Conservation (phyloP, 2,113 vertebrate genomes). For the Psettodes erumei region DNA sequence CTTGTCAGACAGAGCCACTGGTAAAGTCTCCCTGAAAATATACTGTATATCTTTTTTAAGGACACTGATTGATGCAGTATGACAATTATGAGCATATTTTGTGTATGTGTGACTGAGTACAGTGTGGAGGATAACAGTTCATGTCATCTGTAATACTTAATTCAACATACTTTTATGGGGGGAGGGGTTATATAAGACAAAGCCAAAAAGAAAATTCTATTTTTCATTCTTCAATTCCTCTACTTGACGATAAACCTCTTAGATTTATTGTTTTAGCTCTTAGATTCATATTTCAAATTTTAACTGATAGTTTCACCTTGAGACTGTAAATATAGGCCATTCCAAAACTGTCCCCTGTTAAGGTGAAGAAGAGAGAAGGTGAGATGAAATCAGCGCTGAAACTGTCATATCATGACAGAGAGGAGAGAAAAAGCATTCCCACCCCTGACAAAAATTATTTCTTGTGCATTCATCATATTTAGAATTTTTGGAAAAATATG, state of each 20-base stretch:
- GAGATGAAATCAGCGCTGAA: neutral
- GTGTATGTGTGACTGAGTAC: neutral
- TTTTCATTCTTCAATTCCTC: neutral
- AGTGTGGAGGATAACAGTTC: neutral
- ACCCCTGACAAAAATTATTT: neutral
- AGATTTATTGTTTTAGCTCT: too few relatives aligned
- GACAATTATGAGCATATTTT: neutral
- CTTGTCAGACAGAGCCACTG: neutral
- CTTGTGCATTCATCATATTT: neutral
- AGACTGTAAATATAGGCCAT: neutral
- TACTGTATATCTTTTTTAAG: neutral
- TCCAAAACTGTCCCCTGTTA: neutral
- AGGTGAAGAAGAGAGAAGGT: neutral
- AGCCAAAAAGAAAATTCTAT: neutral
- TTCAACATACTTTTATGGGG: neutral
- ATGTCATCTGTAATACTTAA: neutral
- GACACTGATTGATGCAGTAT: neutral
- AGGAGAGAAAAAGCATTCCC: conserved; percentile 1
- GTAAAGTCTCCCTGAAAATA: too few relatives aligned
- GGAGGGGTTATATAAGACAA: too few relatives aligned
- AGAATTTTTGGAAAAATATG: too few relatives aligned
- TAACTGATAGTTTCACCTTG: neutral
- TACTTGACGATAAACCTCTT: neutral
- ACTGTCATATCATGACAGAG: conserved; percentile 2
- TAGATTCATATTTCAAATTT: neutral